phyloP scores from a whole-genome alignment of 2,888 invertebrate genomes.

The Drosophila paranaensis region DNA sequence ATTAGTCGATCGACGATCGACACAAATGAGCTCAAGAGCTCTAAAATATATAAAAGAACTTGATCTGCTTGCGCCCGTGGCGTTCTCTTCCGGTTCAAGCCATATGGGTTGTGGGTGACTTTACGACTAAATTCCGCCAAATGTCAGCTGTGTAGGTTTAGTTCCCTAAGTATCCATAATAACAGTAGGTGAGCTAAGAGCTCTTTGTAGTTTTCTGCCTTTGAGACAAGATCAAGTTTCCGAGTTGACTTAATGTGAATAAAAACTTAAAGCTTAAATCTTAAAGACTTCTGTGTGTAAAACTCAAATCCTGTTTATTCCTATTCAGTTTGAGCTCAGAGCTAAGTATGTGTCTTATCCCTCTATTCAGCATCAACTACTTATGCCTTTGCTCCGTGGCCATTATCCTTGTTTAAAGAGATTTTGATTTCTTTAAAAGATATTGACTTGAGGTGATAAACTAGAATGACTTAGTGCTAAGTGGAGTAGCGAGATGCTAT shows the following conservation, averaged over 20 bases:
- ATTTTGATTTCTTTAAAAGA: not conserved
- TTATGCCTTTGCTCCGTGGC: not conserved
- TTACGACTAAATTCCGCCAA: conserved; percentile 32
- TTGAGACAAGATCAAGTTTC: conserved; percentile 1
- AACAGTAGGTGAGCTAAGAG: conserved; percentile 33
- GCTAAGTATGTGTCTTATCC: not conserved
- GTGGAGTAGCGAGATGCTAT: conserved; percentile 51
- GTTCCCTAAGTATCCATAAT: conserved; percentile 14
- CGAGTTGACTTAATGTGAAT: not conserved
- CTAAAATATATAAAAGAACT: conserved; percentile 39
- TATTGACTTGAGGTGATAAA: conserved; percentile 22
- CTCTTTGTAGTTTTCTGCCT: not conserved
- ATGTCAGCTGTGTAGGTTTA: conserved; percentile 4
- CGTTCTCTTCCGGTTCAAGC: conserved; percentile 55
- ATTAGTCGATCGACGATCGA: conserved; percentile 51
- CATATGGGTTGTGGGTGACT: conserved; percentile 59
- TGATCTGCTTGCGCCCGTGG: conserved; percentile 19
- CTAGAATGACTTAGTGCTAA: conserved; percentile 48
- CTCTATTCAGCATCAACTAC: not conserved
- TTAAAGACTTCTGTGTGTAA: not conserved
- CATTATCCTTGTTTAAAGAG: not conserved
- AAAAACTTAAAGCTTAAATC: too few relatives aligned
- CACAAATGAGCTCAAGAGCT: conserved; percentile 34
- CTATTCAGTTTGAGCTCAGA: not conserved
- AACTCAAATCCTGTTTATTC: not conserved